These are phyloP conservation scores for Tarsius wallacei DNA, from an alignment of 2,797 vertebrate species.

Conservation along the genomic window DNA sequence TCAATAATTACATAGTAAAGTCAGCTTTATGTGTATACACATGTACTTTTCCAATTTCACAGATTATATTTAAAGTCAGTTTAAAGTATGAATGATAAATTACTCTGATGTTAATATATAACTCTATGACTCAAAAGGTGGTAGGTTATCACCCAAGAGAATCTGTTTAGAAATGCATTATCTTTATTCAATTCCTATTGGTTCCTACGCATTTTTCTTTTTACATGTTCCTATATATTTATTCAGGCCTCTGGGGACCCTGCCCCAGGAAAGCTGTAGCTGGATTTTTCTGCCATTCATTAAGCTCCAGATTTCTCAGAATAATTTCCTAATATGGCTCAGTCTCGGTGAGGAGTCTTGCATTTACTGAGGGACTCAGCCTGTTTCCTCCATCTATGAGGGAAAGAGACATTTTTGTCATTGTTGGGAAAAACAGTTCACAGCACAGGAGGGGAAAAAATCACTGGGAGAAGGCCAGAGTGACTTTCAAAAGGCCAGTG, in stretches of 20 bases:
- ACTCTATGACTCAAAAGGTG: neutral
- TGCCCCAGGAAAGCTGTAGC: neutral
- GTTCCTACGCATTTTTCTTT: neutral
- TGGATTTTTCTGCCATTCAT: neutral
- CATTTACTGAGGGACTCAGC: neutral
- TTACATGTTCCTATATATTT: neutral
- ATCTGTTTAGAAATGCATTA: neutral
- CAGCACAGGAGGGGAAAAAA: neutral
- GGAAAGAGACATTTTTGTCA: neutral
- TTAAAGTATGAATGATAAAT: neutral
- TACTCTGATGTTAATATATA: neutral
- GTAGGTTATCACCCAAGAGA: neutral
- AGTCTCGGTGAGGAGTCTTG: neutral
- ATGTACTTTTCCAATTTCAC: neutral
- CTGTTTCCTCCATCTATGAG: neutral
- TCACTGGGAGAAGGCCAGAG: neutral
- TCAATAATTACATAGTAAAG: neutral
- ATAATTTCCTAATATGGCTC: slow-evolving; percentile 47
- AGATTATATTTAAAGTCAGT: neutral
- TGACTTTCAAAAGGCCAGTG: neutral
- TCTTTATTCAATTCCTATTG: neutral
- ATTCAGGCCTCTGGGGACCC: neutral
- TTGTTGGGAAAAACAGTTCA: neutral
- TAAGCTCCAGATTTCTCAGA: slow-evolving; percentile 16
- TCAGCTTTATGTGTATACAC: neutral